phyloP scores from a whole-genome alignment of 2,113 vertebrate species.

The Macroglossus sobrinus region DNA sequence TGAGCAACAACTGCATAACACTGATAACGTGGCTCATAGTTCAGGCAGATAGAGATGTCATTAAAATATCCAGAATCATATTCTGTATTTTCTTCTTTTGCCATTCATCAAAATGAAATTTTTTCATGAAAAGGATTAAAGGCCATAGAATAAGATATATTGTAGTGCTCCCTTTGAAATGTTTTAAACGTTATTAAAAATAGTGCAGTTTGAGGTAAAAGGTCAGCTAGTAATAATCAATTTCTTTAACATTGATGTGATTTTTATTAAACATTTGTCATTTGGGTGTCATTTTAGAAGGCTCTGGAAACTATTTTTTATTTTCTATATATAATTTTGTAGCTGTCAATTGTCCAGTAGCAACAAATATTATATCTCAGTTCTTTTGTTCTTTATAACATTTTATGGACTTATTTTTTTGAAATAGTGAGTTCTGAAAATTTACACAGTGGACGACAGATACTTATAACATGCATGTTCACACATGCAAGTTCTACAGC shows the following conservation, averaged over 20 bases:
- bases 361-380: not conserved
- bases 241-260: conserved; percentile 43
- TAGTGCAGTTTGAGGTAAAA: conserved; percentile 36
- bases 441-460: not conserved
- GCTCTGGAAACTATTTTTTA: conserved; percentile 29
- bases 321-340: not conserved
- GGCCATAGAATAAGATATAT: conserved; percentile 50
- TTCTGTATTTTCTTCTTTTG: conserved; percentile 24
- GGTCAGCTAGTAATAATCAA: conserved; percentile 51
- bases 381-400: not conserved
- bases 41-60: not conserved
- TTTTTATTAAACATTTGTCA: conserved; percentile 64
- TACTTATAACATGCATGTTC: not conserved
- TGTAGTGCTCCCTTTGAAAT: conserved; percentile 37
- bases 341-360: not conserved
- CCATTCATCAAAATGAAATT: conserved; percentile 55
- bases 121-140: conserved; percentile 36
- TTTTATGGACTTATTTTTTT: conserved; percentile 17
- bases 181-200: conserved; percentile 59
- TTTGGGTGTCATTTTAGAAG: not conserved
- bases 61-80: not conserved
- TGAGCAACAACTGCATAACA: not conserved
- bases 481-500: too few species aligned
- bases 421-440: not conserved
- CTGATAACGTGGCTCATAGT: not conserved